Conservation (phyloP, 2,113 vertebrate species). For the Serinus canaria region DNA sequence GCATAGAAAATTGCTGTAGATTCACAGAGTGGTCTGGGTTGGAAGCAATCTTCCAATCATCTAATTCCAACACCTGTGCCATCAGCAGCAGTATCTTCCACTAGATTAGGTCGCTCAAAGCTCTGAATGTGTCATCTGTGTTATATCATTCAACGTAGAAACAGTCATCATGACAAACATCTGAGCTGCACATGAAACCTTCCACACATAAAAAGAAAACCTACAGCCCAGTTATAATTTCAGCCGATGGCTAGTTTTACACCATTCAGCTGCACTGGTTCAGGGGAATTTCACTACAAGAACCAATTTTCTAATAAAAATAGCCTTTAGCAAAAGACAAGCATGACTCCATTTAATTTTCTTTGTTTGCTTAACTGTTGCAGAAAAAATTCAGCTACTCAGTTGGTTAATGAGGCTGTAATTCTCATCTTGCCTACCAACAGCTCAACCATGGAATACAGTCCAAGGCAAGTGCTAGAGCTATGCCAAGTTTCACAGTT, state of each 20-base stretch:
- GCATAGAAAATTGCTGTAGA: background rate
- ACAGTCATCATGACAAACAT: too few relatives aligned
- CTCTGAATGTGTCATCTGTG: background rate
- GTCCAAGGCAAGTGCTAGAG: slow-evolving; percentile 1
- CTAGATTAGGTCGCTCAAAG: background rate
- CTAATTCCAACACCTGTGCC: background rate
- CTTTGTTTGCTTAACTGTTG: slow-evolving; percentile 6
- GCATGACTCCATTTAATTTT: background rate
- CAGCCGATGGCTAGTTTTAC: background rate
- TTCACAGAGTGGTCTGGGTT: background rate
- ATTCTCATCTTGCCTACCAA: slow-evolving; percentile 40
- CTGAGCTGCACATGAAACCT: background rate
- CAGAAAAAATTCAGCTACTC: background rate
- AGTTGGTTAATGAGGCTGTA: slow-evolving; percentile 23
- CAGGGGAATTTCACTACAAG: background rate
- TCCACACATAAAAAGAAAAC: background rate
- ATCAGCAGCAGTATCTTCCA: background rate
- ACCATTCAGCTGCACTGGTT: background rate
- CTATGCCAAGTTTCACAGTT: slow-evolving; percentile 37
- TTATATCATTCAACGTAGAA: rapidly evolving
- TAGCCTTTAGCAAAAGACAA: background rate
- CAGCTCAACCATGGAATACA: background rate
- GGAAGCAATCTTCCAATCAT: background rate
- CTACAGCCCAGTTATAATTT: background rate
- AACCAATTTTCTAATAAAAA: background rate